Base-by-base conservation (phyloP, 2,113 vertebrate species). In the Eurypyga helias region DNA sequence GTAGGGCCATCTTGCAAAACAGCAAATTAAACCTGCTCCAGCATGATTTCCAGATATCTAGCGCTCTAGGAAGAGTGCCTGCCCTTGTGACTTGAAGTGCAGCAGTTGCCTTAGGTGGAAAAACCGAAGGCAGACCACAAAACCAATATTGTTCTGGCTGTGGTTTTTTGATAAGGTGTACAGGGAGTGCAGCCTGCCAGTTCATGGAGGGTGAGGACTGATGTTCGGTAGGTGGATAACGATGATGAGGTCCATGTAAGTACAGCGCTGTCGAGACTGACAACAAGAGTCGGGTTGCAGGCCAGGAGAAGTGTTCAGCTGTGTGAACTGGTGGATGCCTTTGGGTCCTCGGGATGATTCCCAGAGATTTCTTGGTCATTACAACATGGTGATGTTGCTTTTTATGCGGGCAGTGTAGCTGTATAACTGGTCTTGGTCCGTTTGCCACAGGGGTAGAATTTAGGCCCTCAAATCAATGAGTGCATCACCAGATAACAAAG, bases 91-190 rank as follows among this genome's bases (percentile, higher is more conserved):
- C 69, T 55, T 60, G 72, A 71, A 70, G 48, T 48, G 48, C 18
- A 62, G 52, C 43, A 75, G 0, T 65, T 80, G 84, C 70, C 61
- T 86, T 75, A 87, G 66, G 84, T 94, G 64, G 60, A 86, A 89
- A 89, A 87, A 86, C 80, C 55, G 54, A 38, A 71, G 72, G 88
- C 88, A 92, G 54, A 73, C 46, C 55, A 41, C 55, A 92, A 83
- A 92, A 51, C 64, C 34, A 5, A 0, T 78, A 15, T 45, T 87
- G 45, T 91, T 84, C 26, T 78, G 89, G 34, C 55, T 89, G 64
- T 64, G 64, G 3, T 52, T 89, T 94, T 87, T 83, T 38, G 43
- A 82, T 66, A 34, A 75, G 87, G 77, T n/a, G 8, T 16, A 23
- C 7, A 6, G 31, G 77, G 73, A 61, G 57, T 6, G 15, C 48